Evolutionary conservation across 2,888 invertebrate genomes (phyloP).

Genomic region (Adelphocoris suturalis): DNA sequence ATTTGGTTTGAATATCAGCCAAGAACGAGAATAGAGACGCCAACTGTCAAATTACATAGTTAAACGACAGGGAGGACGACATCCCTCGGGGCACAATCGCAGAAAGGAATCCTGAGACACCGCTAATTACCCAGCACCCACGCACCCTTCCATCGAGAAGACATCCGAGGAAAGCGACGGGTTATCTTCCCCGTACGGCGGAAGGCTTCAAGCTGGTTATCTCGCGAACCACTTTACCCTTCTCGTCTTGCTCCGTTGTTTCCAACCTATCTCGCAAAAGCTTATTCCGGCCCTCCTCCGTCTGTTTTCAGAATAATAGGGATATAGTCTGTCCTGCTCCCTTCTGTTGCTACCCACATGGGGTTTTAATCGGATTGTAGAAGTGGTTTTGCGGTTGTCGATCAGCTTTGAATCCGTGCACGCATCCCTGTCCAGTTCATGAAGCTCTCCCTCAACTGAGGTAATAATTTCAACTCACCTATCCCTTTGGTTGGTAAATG

Average conservation of each 20-base stretch:
- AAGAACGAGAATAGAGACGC: too few relatives aligned
- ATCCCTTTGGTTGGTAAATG: too few relatives aligned
- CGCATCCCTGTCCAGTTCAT: too few relatives aligned
- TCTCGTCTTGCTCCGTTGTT: not conserved
- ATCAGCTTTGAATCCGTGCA: not conserved
- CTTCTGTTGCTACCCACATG: conserved; percentile 12
- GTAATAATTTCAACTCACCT: too few relatives aligned
- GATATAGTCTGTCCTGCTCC: not conserved
- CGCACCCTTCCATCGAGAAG: conserved; percentile 11
- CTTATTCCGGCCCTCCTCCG: not conserved
- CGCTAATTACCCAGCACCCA: conserved; percentile 4
- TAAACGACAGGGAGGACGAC: conserved; percentile 1
- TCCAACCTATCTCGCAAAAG: conserved; percentile 10
- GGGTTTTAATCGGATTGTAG: conserved; percentile 31
- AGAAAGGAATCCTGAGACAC: not conserved
- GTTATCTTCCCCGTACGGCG: conserved; percentile 22
- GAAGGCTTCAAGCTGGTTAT: conserved; percentile 36
- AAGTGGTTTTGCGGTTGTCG: not conserved
- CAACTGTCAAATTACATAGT: not conserved
- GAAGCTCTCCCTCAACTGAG: too few relatives aligned
- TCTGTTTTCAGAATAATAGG: conserved; percentile 32
- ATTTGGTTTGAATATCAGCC: too few relatives aligned
- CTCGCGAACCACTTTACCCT: conserved; percentile 8
- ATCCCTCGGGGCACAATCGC: conserved; percentile 4
- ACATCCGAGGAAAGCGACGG: conserved; percentile 9